Conservation (phyloP, 2,888 invertebrate species). For the Cephus spinipes region DNA sequence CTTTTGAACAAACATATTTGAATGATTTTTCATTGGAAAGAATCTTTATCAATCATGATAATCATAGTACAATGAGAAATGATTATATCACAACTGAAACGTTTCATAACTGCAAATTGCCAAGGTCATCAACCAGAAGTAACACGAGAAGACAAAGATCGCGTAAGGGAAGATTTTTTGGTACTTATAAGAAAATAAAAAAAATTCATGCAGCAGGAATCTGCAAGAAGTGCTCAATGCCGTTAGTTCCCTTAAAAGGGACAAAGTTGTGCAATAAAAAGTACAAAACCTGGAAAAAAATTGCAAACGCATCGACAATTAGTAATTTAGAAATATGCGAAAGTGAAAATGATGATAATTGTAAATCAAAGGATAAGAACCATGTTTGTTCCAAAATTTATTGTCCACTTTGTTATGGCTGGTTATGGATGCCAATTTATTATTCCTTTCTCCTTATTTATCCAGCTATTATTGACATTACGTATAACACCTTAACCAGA, state of each 20-base stretch:
- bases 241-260: not conserved
- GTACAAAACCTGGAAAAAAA: slow-evolving; percentile 7
- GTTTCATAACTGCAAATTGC: not conserved
- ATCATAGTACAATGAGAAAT: not conserved
- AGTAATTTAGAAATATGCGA: not conserved
- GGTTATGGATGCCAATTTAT: slow-evolving; percentile 27
- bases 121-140: not conserved
- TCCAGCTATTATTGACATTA: not conserved
- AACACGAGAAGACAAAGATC: not conserved
- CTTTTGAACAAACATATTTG: not conserved
- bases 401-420: slow-evolving; percentile 30
- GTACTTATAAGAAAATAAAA: not conserved
- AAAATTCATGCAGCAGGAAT: not conserved
- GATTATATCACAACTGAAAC: not conserved
- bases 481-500: not conserved
- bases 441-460: slow-evolving; percentile 11
- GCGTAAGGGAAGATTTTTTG: not conserved
- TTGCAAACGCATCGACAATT: not conserved
- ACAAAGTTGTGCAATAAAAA: not conserved
- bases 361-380: not conserved
- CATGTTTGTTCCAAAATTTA: slow-evolving; percentile 27
- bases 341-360: not conserved
- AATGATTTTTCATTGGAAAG: not conserved
- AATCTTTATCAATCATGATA: not conserved
- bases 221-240: not conserved